These are phyloP conservation scores for Ceyx erithaca DNA, from an alignment of 2,797 vertebrate genomes.

Conservation along the genomic window DNA sequence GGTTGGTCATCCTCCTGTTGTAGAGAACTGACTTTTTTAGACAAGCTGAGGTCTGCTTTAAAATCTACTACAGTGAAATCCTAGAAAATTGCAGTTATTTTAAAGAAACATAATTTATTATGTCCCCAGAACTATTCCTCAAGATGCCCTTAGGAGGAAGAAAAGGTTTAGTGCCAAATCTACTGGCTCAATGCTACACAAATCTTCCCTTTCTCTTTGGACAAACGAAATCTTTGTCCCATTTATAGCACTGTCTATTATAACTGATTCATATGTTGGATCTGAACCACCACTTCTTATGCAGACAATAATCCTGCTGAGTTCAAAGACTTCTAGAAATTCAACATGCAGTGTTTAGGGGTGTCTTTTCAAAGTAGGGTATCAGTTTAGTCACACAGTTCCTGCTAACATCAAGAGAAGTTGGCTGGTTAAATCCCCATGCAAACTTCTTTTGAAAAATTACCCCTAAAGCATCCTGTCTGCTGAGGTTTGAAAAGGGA, in stretches of 20 bases:
- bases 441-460: slow-evolving; percentile 66
- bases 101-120: neutral
- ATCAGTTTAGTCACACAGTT: slow-evolving; percentile 18
- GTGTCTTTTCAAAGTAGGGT: slow-evolving; percentile 44
- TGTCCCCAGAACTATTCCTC: neutral
- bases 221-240: neutral
- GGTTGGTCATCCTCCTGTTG: neutral
- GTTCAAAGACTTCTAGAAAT: slow-evolving; percentile 54
- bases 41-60: neutral
- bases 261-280: neutral
- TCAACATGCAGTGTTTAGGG: slow-evolving; percentile 37
- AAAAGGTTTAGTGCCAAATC: neutral
- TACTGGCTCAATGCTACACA: neutral
- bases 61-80: neutral
- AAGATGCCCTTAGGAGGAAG: neutral
- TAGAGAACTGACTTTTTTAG: neutral
- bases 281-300: slow-evolving; percentile 29
- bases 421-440: slow-evolving; percentile 48
- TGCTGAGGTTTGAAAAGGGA: slow-evolving; percentile 60
- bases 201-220: neutral
- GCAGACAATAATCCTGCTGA: slow-evolving; percentile 21
- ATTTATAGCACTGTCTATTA: neutral
- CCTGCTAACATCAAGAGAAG: slow-evolving; percentile 63
- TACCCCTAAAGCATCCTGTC: slow-evolving; percentile 62
- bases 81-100: neutral